phyloP scores from a whole-genome alignment of 2,797 vertebrate genomes.

The Eleutherodactylus coqui region DNA sequence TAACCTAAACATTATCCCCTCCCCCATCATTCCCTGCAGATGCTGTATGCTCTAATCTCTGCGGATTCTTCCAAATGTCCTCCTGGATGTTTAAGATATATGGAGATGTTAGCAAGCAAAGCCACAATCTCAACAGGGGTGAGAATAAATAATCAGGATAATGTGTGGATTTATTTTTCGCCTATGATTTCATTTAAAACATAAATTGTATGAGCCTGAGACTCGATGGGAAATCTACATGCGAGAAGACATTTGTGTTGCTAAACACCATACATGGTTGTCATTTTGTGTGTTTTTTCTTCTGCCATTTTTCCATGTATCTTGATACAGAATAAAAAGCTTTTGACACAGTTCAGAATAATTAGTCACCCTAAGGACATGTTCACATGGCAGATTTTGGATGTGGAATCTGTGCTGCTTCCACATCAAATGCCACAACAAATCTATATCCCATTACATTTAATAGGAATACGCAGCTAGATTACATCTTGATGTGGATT shows the following conservation, averaged over 20 bases:
- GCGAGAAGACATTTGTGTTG: neutral
- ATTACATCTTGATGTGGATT: no score
- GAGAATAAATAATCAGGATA: conserved; percentile 58
- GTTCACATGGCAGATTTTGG: no score
- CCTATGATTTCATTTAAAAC: conserved; percentile 52
- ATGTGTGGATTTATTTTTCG: conserved; percentile 42
- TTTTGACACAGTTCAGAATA: neutral
- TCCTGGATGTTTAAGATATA: conserved; percentile 57
- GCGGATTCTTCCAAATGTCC: conserved; percentile 44
- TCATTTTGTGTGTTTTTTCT: neutral
- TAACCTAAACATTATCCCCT: conserved; percentile 48
- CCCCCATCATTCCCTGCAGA: conserved; percentile 46
- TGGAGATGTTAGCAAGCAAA: conserved; percentile 56
- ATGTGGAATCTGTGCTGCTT: no score
- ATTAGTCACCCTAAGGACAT: neutral
- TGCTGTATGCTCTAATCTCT: conserved; percentile 46
- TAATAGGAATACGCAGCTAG: no score
- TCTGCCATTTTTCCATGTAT: neutral
- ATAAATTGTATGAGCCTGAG: conserved; percentile 40
- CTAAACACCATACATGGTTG: neutral
- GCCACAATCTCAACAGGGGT: conserved; percentile 52
- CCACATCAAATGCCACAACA: no score
- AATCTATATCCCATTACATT: no score
- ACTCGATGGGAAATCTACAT: conserved; percentile 26
- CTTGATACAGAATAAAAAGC: neutral